Percentiles rank a stretch among this genome's conserved stretches.
phyloP scores from a whole-genome alignment of 2,113 vertebrate genomes.

The human region DNA sequence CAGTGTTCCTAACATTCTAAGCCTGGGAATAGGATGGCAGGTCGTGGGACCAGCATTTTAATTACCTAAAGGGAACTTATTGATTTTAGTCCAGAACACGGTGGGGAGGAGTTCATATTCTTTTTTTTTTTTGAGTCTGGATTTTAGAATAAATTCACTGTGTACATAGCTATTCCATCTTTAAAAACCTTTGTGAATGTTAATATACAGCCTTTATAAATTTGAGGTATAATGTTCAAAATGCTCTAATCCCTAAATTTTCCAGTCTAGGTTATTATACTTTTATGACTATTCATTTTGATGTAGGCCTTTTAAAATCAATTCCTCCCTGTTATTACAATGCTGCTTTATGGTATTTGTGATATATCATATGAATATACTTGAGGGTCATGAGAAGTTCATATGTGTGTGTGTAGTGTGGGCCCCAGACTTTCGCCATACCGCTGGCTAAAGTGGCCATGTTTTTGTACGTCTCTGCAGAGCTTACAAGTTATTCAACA shows the following conservation, averaged over 20 bases:
- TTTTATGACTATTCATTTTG: constrained; percentile 71
- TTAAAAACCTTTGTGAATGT: not conserved
- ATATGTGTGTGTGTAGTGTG: not conserved
- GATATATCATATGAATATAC: not conserved
- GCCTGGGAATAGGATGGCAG: not conserved
- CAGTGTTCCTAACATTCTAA: not conserved
- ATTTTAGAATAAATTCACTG: constrained; percentile 36
- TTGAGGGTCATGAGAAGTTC: constrained; percentile 61
- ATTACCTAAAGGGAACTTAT: not conserved
- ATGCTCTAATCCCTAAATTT: constrained; percentile 25
- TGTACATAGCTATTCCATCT: not conserved
- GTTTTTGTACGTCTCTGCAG: not conserved
- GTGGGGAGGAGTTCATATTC: not conserved
- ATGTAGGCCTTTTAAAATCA: constrained; percentile 59
- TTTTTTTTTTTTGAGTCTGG: constrained; percentile 14
- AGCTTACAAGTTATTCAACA: not conserved
- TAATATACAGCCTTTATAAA: constrained; percentile 34
- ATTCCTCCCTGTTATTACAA: constrained; percentile 46
- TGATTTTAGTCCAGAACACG: constrained; percentile 31
- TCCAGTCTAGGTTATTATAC: constrained; percentile 34
- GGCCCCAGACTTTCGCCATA: not conserved
- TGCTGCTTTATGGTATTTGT: constrained; percentile 25
- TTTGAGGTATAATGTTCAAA: constrained; percentile 43
- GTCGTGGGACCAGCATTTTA: not conserved
- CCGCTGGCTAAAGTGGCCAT: rapidly evolving